Evolutionary conservation across 2,888 invertebrate genomes (phyloP).

Genomic region (Cremastobaeus sp.): DNA sequence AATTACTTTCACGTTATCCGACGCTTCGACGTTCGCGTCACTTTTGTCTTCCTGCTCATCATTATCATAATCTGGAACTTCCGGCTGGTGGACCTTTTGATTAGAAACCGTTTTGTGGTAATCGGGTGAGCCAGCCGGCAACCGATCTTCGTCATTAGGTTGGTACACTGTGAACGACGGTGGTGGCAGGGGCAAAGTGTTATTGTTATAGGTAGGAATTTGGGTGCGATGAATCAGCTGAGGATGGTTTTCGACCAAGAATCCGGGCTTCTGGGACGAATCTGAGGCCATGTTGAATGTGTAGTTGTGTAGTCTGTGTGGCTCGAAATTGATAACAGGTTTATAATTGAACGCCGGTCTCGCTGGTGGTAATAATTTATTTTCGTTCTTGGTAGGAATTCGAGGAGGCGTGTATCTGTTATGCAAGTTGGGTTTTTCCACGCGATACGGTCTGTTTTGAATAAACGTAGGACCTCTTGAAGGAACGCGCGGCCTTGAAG

Average conservation of each 20-base stretch:
- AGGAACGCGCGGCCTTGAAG: slow-evolving; percentile 66
- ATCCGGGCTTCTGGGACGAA: slow-evolving; percentile 24
- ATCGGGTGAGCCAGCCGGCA: slow-evolving; percentile 70
- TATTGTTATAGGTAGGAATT: slow-evolving; percentile 49
- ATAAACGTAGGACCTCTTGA: slow-evolving; percentile 61
- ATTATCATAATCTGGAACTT: slow-evolving; percentile 57
- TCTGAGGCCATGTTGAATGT: slow-evolving; percentile 33
- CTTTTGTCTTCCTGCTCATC: slow-evolving; percentile 50
- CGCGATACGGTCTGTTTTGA: slow-evolving; percentile 66
- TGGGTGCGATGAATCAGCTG: slow-evolving; percentile 60
- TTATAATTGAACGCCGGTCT: slow-evolving; percentile 48
- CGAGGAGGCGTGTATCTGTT: slow-evolving; percentile 60
- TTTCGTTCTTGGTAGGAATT: slow-evolving; percentile 38
- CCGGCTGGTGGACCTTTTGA: slow-evolving; percentile 63
- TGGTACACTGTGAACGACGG: slow-evolving; percentile 36
- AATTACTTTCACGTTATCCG: slow-evolving; percentile 65
- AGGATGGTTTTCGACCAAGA: slow-evolving; percentile 30
- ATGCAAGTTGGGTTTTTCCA: slow-evolving; percentile 66
- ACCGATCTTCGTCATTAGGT: slow-evolving; percentile 61
- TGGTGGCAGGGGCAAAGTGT: slow-evolving; percentile 35
- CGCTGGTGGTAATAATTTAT: slow-evolving; percentile 32
- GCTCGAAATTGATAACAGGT: slow-evolving; percentile 32
- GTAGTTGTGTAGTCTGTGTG: slow-evolving; percentile 33
- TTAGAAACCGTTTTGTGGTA: slow-evolving; percentile 71
- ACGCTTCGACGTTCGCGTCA: slow-evolving; percentile 69